Base-by-base conservation (phyloP, 1,140 invertebrate genomes). In the Rhagoletis zephyria region DNA sequence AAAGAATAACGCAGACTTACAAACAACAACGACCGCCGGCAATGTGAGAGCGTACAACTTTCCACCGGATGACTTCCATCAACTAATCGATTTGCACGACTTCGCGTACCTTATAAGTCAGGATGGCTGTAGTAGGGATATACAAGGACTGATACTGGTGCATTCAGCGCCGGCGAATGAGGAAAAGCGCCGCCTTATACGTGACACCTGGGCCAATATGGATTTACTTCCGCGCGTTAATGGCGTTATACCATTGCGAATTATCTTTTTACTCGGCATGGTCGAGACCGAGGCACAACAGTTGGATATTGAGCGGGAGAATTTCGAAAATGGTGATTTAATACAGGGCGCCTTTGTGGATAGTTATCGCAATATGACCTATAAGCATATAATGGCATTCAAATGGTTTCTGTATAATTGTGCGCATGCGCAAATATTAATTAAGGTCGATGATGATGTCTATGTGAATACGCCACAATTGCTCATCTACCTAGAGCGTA, bases 351-450 rank as follows among this genome's bases (percentile, higher is more conserved):
- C 95, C 89, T 97, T 97, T 92, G 87, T 94, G 9, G 97, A 98
- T 93, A 94, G 94, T 56, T 98, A 98, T 91, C 94, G 95, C 88
- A 98, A 98, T 93, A 95, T 98, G 93, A 97, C 97, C 2, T 97
- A 97, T 90, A 98, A 98, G 93, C 97, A 97, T 93, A 95, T 96
- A 4, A 96, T 97, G 95, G 95, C 95, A 1, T 94, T 98, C n/a
- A 97, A 97, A 91, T 98, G 97, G 96, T 95, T 95, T 65, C 94
- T 95, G 6, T 95, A 95, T 90, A 94, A 95, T 93, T 96, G 96
- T 93, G 93, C 94, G 85, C 93, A 94, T 89, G 96, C 95, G 60
- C 95, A 95, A 90, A 96, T 96, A 93, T 93, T 97, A 89, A 94
- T 97, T 89, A 97, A 97, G 93, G 95, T 95, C 90, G 96, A 97